Evolutionary conservation across 2,797 vertebrate species (phyloP), one percentile per base, ranked within the genome.

Genomic region (Pteropus rufus): DNA sequence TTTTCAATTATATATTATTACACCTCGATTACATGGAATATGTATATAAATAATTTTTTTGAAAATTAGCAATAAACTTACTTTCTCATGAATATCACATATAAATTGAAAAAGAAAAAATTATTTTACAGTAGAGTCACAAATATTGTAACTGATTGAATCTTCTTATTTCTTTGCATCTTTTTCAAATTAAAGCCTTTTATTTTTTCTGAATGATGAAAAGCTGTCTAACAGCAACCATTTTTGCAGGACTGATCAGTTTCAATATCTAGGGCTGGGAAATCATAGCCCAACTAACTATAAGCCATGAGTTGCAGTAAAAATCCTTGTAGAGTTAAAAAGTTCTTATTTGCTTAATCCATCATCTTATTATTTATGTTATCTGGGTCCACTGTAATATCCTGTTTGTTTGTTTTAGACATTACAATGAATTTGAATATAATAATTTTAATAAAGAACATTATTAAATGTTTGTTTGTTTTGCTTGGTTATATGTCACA

Each of bases 261-360:
- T 89, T 94, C 7, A 56, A 41, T 10, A 34, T 44, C 19, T 73
- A 46, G 4, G 1, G 21, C 7, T 64, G 4, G 12, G 16, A 26
- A 67, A 62, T 7, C 0, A 14, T 24, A 75, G 24, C 21, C n/a
- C 18, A 54, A 5, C 0, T 44, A 54, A 5, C 0, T 44, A 24
- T 46, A 79, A 85, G 7, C 11, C 7, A 16, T 7, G 16, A 41
- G 5, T 5, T 83, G 18, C 4, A 54, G 1, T 85, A 16, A 56
- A 80, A 72, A 49, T 94, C 16, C 1, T 60, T 89, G 10, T 36
- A 34, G 23, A 65, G 3, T 70, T 92, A 67, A 83, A 92, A 58
- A 29, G 4, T 54, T 84, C 36, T 16, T 88, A 3, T 80, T 73
- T 91, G 16, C 14, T 91, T 24, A 65, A 73, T 88, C 26, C 1